Evolutionary conservation across 2,797 vertebrate genomes (phyloP), one percentile per base, ranked within the genome.

Genomic region (Pitangus sulphuratus): DNA sequence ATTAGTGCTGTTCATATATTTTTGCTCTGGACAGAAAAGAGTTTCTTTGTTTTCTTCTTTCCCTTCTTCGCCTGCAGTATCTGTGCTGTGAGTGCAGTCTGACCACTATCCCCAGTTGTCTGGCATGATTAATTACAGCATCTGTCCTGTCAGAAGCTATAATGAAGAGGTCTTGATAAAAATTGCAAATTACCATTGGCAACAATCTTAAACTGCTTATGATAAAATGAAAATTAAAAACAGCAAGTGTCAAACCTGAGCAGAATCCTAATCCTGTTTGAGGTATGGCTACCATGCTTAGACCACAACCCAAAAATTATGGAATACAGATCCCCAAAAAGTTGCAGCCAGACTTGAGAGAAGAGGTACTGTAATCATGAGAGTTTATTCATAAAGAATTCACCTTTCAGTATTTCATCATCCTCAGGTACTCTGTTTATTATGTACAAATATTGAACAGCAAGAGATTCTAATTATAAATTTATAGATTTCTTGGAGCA

Each of bases 191-290:
- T 99, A 99, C 98, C 98, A 97, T 98, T 99, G 99, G 99, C 99
- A 99, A 99, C 98, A 98, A 98, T 99, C 98, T 99, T 99, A 99
- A 99, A 99, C 98, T 98, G 98, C 98, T 99, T 99, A 99, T 99
- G 99, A 99, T 99, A 99, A 99, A 99, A 99, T 99, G 98, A 99
- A 99, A 99, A 99, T 99, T 99, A 99, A 99, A 99, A 99, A 97
- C 99, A 99, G 98, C 98, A 98, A 99, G 98, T 98, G 98, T 98
- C 94, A 98, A 91, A 97, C 98, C 98, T 99, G 99, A 99, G 98
- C 98, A 98, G 99, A 99, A 99, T 99, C 98, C 98, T 98, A 99
- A 99, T 99, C 98, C 95, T 97, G 97, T 97, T 97, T 93, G 97
- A 97, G 96, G 48, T 97, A 96, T 97, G 97, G 98, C 98, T 98